These are phyloP conservation scores for Echinops telfairi DNA, from an alignment of 2,113 vertebrate species.

Conservation along the genomic window DNA sequence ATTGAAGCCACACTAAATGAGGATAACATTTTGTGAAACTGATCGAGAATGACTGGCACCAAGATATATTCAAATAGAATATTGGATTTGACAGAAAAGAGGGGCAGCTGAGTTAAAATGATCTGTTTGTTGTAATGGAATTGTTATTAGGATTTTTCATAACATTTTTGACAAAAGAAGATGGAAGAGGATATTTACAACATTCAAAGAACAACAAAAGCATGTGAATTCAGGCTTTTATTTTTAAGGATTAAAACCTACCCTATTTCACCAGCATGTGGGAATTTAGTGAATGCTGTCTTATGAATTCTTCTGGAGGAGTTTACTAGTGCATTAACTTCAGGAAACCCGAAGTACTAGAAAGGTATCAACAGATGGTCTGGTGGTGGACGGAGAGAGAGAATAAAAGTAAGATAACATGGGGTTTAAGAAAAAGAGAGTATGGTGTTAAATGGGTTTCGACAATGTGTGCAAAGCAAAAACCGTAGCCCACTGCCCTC, in stretches of 20 bases:
- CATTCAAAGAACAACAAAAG: background rate
- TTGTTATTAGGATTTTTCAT: background rate
- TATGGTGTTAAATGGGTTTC: background rate
- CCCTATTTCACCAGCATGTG: background rate
- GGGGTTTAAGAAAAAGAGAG: background rate
- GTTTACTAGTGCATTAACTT: background rate
- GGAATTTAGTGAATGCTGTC: background rate
- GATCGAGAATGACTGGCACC: background rate
- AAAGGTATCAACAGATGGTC: background rate
- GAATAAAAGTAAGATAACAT: background rate
- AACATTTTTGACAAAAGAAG: background rate
- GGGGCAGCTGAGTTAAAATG: background rate
- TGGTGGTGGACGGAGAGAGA: too few relatives aligned
- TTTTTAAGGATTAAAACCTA: background rate
- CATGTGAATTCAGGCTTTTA: background rate
- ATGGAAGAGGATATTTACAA: background rate
- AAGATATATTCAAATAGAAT: constrained; percentile 6
- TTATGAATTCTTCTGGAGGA: background rate
- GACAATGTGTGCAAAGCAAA: background rate
- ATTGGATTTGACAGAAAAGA: background rate
- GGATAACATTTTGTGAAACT: background rate
- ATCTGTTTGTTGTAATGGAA: background rate
- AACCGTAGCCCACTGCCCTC: too few relatives aligned
- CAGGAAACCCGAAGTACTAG: background rate
- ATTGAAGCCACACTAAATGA: background rate